Percentiles rank a stretch among this genome's conserved stretches.
These are phyloP conservation scores for Silurus glanis DNA, from an alignment of 2,113 vertebrate genomes.

Conservation along the genomic window DNA sequence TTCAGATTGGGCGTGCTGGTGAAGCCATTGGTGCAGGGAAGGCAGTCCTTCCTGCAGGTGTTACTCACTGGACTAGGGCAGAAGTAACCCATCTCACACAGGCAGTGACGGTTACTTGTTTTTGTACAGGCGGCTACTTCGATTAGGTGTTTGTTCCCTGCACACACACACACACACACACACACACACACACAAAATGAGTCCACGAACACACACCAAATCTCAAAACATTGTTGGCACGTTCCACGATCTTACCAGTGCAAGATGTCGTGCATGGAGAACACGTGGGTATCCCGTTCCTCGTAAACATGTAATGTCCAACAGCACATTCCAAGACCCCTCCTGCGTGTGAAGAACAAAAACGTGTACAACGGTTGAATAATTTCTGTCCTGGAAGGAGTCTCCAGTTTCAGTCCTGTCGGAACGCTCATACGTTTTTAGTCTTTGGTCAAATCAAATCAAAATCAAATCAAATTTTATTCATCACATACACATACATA, in stretches of 20 bases:
- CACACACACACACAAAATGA: background rate
- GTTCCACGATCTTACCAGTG: slow-evolving; percentile 2
- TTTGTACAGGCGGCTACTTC: slow-evolving; percentile 31
- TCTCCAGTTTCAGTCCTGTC: no score
- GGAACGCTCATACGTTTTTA: no score
- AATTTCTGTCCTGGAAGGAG: no score
- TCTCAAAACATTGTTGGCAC: background rate
- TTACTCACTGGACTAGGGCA: background rate
- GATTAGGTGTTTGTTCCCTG: background rate
- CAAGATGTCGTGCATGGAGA: background rate
- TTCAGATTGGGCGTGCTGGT: slow-evolving; percentile 20
- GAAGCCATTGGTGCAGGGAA: slow-evolving; percentile 45
- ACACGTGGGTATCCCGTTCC: background rate
- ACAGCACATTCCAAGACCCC: background rate
- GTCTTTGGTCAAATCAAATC: no score
- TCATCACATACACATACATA: no score
- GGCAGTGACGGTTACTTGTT: slow-evolving; percentile 17
- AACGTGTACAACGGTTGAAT: no score
- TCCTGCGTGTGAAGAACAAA: slow-evolving; percentile 9
- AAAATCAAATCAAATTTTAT: no score
- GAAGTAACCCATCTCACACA: slow-evolving; percentile 44
- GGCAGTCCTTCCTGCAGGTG: slow-evolving; percentile 33
- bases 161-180: slow-evolving; percentile 11
- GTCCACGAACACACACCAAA: background rate
- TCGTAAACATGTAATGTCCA: background rate